Base-by-base conservation (phyloP, 2,113 vertebrate genomes). In the Scortum barcoo region DNA sequence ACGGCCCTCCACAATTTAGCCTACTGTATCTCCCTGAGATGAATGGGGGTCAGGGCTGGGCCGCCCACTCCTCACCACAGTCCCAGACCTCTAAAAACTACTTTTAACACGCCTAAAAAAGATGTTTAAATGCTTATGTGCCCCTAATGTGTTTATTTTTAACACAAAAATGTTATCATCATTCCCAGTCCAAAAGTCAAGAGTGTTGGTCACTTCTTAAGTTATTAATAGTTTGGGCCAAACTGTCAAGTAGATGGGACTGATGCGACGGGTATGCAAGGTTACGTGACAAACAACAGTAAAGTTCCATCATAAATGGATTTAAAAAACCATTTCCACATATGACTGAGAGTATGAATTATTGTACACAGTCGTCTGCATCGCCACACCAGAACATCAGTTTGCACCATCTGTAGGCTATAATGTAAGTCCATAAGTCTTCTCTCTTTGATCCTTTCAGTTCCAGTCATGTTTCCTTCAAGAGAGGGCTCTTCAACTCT, bases 331-430 rank as follows among this genome's bases (percentile, higher is more conserved):
- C 13, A 30, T 62, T 62, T 66, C 58, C 67, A 40, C 36, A 71
- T 79, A 63, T 72, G 73, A 71, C 53, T 12, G 5, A 74, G 61
- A 72, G 51, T 62, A 76, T 88, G 65, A 78, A 80, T 87, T 78
- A 79, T 71, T 84, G 70, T 78, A 76, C 62, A 67, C 54, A 72
- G 78, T 38, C 48, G 0, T 67, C 53, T 72, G 76, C 42, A 75
- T 58, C 54, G 75, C 87, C 77, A 72, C 85, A 88, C 74, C 58
- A 89, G 89, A 90, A 81, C 78, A 78, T 30, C 38, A 61, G 62
- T 88, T 86, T 83, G 72, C 56, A 84, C 48, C 84, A 87, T 91
- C 85, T 87, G 86, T 44, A 72, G 82, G 60, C 80, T 85, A 63
- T 85, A 86, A 89, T 86, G 60, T 58, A 30, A 53, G 61, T 91